These are phyloP conservation scores for Embidobia sp. DNA, from an alignment of 2,888 invertebrate genomes.

Conservation along the genomic window DNA sequence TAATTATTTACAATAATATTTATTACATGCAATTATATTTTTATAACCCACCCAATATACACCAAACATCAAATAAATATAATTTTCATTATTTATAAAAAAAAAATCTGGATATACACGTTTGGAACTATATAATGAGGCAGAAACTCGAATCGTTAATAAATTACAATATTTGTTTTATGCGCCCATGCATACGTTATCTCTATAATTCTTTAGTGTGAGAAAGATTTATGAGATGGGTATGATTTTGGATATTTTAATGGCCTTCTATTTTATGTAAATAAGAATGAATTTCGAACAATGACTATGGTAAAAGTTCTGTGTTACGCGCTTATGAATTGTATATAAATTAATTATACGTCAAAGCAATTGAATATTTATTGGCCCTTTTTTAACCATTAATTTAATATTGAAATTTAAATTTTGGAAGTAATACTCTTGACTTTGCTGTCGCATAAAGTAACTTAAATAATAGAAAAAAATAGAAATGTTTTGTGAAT, in stretches of 20 bases:
- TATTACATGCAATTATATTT: no score
- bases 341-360: slow-evolving; percentile 21
- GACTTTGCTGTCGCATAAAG: background rate
- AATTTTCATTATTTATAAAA: no score
- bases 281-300: slow-evolving; percentile 31
- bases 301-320: slow-evolving; percentile 34
- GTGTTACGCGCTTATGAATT: slow-evolving; percentile 18
- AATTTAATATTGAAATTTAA: background rate
- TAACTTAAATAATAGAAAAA: background rate
- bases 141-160: background rate
- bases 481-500: no score
- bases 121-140: no score
- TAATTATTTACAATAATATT: no score
- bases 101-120: no score
- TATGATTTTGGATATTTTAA: slow-evolving; percentile 50
- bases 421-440: slow-evolving; percentile 2
- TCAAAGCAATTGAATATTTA: slow-evolving; percentile 35
- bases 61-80: no score
- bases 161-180: background rate
- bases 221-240: slow-evolving; percentile 44
- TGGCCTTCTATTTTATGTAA: slow-evolving; percentile 48
- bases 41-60: no score
- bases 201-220: background rate
- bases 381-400: slow-evolving; percentile 9
- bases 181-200: background rate